Conservation (phyloP, 1,140 invertebrate species). For the Drosophila sp. region DNA sequence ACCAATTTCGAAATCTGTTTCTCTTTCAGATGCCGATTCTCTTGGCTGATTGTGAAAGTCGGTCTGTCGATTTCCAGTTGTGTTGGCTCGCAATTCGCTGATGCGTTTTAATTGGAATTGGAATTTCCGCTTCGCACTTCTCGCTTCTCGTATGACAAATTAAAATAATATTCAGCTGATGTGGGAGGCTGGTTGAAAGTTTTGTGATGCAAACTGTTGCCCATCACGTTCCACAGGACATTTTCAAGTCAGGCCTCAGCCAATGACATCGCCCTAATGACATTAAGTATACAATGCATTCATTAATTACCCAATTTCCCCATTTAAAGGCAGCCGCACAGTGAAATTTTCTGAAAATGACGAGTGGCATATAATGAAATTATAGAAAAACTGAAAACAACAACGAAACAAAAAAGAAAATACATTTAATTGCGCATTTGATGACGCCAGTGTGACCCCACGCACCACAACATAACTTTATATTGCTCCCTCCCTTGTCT, state of each 20-base stretch:
- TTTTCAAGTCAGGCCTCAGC: neutral
- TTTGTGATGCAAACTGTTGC: conserved; percentile 49
- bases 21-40: conserved; percentile 10
- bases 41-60: conserved; percentile 21
- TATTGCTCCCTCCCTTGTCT: conserved; percentile 28
- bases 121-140: conserved; percentile 71
- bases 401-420: neutral
- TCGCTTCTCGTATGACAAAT: conserved; percentile 59
- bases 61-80: conserved; percentile 10
- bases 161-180: conserved; percentile 65
- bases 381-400: conserved; percentile 13
- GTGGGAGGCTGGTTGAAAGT: conserved; percentile 40
- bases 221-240: neutral
- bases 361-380: conserved; percentile 68
- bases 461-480: neutral
- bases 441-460: conserved; percentile 36
- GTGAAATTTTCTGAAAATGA: conserved; percentile 47
- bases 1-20: conserved; percentile 3
- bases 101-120: conserved; percentile 83
- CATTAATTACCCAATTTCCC: conserved; percentile 59
- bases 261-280: conserved; percentile 36
- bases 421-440: conserved; percentile 76
- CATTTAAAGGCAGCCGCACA: neutral
- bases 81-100: conserved; percentile 52
- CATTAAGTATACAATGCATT: conserved; percentile 35